phyloP scores from a whole-genome alignment of 2,888 invertebrate species.

The Plutella xylostella region DNA sequence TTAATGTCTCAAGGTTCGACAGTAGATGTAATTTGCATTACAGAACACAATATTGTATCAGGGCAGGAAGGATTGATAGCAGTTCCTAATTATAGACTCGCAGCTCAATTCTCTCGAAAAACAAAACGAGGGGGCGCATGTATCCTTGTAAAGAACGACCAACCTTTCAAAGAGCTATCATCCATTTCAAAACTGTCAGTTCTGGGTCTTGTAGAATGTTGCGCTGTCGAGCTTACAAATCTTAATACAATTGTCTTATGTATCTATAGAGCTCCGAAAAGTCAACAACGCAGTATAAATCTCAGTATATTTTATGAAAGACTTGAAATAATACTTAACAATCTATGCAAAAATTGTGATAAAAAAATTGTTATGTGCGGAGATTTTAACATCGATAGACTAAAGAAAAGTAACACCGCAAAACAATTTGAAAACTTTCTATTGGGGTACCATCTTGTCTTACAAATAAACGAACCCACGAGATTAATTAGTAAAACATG shows the following conservation, averaged over 20 bases:
- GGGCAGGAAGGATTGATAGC: constrained; percentile 3
- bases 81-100: neutral
- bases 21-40: constrained; percentile 14
- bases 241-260: constrained; percentile 9
- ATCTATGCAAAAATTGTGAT: neutral
- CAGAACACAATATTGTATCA: constrained; percentile 16
- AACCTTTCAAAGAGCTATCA: neutral
- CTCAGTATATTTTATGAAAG: constrained; percentile 5
- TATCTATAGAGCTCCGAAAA: constrained; percentile 13
- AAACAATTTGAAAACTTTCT: neutral
- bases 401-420: neutral
- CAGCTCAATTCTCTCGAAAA: neutral
- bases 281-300: neutral
- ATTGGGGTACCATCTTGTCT: neutral
- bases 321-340: constrained; percentile 4
- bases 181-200: neutral
- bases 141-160: neutral
- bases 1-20: neutral
- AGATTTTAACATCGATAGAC: constrained; percentile 2
- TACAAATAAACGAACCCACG: neutral
- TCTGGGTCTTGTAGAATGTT: constrained; percentile 11
- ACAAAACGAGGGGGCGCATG: neutral
- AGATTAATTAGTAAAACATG: neutral
- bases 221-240: constrained; percentile 11
- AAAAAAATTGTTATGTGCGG: constrained; percentile 11